phyloP scores from a whole-genome alignment of 2,113 vertebrate species.

The Podarcis cretensis region DNA sequence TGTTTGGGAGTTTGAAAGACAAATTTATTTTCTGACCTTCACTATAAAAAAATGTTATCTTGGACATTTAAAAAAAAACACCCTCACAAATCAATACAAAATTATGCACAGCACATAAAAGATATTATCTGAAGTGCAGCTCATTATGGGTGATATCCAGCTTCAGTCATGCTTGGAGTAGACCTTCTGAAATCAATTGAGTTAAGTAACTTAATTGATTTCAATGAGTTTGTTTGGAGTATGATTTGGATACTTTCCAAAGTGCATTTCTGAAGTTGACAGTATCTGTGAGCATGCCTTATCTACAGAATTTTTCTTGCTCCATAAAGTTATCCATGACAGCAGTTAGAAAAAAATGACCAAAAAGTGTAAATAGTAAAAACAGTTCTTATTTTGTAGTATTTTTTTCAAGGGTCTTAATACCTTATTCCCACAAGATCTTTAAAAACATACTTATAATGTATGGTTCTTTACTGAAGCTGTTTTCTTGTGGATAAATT shows the following conservation, averaged over 20 bases:
- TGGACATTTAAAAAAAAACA: neutral
- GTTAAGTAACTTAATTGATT: neutral
- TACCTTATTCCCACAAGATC: neutral
- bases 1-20: neutral
- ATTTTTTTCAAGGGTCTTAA: neutral
- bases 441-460: neutral
- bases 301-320: neutral
- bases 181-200: neutral
- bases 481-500: neutral
- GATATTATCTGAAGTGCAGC: neutral
- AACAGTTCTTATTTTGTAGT: neutral
- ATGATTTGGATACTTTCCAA: too few species aligned
- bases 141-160: neutral
- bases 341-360: neutral
- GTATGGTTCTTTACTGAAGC: neutral
- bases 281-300: neutral
- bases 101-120: neutral
- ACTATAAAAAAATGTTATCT: neutral
- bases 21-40: neutral
- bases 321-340: neutral
- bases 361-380: neutral
- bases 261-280: too few species aligned
- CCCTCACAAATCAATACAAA: neutral
- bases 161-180: too few species aligned
- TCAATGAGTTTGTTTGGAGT: too few species aligned